Base-by-base conservation (phyloP, 2,797 vertebrate genomes). In the Bovichtus variegatus region DNA sequence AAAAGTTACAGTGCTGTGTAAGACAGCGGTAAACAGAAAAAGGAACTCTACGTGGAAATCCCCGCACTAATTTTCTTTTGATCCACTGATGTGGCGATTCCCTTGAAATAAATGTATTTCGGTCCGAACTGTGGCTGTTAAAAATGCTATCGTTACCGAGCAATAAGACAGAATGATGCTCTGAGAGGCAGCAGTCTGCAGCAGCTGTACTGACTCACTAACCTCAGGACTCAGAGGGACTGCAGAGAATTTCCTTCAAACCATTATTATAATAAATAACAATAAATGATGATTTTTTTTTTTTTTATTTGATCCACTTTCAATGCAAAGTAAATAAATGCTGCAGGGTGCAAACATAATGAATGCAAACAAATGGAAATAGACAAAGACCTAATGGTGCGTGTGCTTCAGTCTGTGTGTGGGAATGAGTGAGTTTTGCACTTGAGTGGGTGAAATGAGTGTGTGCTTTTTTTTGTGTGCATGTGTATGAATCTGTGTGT, bases 261-360 rank as follows among this genome's bases (percentile, higher is more conserved):
- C 6, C 0, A 2, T 40, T 64, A 65, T 34, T 36, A 63, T n/a
- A 29, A 74, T 54, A 77, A 82, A 80, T 55, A 76, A 49, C 12
- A 34, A 77, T 75, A 66, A 67, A 74, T 73, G 64, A 64, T 64
- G 69, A 21, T n/a, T n/a, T n/a, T n/a, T n/a, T n/a, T n/a, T n/a
- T 40, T 49, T 76, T 81, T 66, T 27, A 63, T 80, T 57, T 61
- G 61, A 71, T 74, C 62, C 57, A 41, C 41, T 70, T 78, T 38
- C 25, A 65, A 38, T 44, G 44, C 34, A 63, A 74, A 77, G 46
- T 54, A 82, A 77, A 78, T 69, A 68, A 74, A 59, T 55, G 64
- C 78, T 80, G 69, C 66, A 51, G 55, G 74, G 40, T 7, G 9
- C 2, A 21, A 46, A 68, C 13, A 49, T 69, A 78, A 82, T 79